A percentile compares a stretch with the other conserved stretches of the same genome.
phyloP scores from a whole-genome alignment of 2,113 vertebrate species.

The Pterophyllum scalare region DNA sequence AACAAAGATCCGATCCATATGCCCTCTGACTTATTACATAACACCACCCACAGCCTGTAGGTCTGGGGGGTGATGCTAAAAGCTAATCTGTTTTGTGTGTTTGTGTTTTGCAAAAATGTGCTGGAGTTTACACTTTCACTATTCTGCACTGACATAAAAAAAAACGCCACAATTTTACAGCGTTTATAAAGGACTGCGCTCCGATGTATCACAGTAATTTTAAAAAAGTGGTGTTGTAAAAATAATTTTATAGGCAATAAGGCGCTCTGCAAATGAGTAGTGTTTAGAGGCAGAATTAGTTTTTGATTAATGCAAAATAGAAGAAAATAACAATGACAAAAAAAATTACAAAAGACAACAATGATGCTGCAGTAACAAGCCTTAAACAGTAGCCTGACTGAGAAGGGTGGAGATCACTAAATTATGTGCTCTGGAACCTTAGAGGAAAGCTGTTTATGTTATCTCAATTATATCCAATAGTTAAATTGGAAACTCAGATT shows the following conservation, averaged over 20 bases:
- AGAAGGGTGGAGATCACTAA: background rate
- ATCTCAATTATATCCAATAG: background rate
- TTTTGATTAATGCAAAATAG: slow-evolving; percentile 8
- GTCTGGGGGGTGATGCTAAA: slow-evolving; percentile 35
- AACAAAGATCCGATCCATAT: slow-evolving; percentile 70
- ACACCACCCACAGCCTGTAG: slow-evolving; percentile 49
- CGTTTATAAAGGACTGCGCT: background rate
- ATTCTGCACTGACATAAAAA: background rate
- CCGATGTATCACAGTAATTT: background rate
- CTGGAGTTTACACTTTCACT: slow-evolving; percentile 28
- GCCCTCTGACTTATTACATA: slow-evolving; percentile 69
- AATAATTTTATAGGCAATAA: background rate
- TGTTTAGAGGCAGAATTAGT: background rate
- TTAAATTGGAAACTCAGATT: background rate
- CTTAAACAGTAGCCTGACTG: background rate
- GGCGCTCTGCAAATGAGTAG: background rate
- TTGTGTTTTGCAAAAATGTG: slow-evolving; percentile 3
- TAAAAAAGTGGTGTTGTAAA: background rate
- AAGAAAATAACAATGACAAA: background rate
- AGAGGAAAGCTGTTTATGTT: background rate
- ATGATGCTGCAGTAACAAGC: background rate
- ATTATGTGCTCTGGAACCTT: background rate
- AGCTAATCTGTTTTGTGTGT: slow-evolving; percentile 28
- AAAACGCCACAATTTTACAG: background rate
- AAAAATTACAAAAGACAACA: background rate